Evolutionary conservation across 2,113 vertebrate species (phyloP), one percentile per base, ranked within the genome.

Genomic region (Pardalotus punctatus): DNA sequence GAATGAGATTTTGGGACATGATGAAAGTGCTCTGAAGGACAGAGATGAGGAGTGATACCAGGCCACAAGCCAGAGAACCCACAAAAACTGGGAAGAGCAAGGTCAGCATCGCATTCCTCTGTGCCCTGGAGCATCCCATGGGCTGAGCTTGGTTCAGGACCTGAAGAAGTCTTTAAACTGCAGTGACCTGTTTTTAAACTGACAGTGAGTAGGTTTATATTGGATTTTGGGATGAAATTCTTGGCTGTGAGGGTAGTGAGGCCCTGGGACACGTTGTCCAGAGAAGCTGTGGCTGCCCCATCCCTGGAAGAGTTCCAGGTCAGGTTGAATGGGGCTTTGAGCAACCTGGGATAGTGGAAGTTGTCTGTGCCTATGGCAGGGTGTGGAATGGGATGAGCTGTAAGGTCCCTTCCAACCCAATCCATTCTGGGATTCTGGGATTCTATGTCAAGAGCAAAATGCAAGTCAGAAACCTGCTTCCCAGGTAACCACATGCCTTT

Each of bases 61-160:
- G 42, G 21, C 36, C 85, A 25, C 28, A 29, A 65, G 51, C 31
- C 60, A 66, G 53, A 50, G 31, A 82, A 45, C 13, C 7, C 53
- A 21, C 1, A 5, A 35, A 79, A 78, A 14, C 22, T 3, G 3
- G 5, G 23, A 61, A 53, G 8, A 81, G 20, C 0, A 7, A 71
- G 60, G 27, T 17, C 31, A 29, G 12, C 0, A 0, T 28, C 25
- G 31, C 4, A 17, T 66, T 33, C 24, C 22, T 28, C 9, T 43
- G 33, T 33, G 25, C 45, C 29, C 69, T 7, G 1, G 54, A 25
- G 33, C 27, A 40, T 72, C 48, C 35, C 35, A 22, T 0, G 1
- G 56, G 31, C 38, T 40, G 42, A 45, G n/a, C 42, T 48, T n/a
- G 11, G n/a, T 54, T 60, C 28, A 35, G n/a, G 13, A 66, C 38